Evolutionary conservation across 1,140 invertebrate species (phyloP), one percentile per base, ranked within the genome.

Genomic region (Leptoteleia sp.): DNA sequence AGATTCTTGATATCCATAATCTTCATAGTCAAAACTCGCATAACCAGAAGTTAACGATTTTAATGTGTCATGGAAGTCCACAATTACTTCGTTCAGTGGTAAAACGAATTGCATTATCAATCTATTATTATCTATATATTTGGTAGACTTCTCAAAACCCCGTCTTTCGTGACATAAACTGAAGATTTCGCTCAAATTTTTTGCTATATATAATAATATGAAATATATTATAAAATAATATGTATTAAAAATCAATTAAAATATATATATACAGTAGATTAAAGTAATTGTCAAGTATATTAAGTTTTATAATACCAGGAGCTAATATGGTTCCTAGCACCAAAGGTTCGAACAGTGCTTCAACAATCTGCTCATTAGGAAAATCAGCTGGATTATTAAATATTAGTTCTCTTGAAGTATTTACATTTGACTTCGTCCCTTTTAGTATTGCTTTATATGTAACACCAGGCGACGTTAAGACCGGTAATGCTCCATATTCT

Each of bases 11-110:
- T 95, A 99, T 9, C 95, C 97, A 84, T 93, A 85, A 88, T 98
- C 95, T 90, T 99, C 96, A 89, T 99, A 99, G 90, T 99, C 98
- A 90, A 99, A 99, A 87, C 96, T 98, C 6, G 97, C 98, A 90
- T 97, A 99, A 7, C 98, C 98, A 1, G 97, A 98, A 11, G 94
- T 94, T 8, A 96, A 79, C 13, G 94, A 94, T 89, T 99, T 99
- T 0, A 99, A 88, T 16, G 92, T 91, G 87, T 99, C 98, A 87
- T 98, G 97, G 87, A 99, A 99, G 84, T 99, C 97, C 1, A 98
- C 85, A 1, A 99, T 93, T 17, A 99, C 94, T 92, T 99, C 98
- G 85, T 93, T 96, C 1, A 99, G 87, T 5, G 98, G 98, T 25
- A 99, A 88, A 48, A 93, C 90, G 82, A 94, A 97, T 79, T 95